phyloP scores from a whole-genome alignment of 2,797 vertebrate genomes.

The Ctenopoma kingsleyae region DNA sequence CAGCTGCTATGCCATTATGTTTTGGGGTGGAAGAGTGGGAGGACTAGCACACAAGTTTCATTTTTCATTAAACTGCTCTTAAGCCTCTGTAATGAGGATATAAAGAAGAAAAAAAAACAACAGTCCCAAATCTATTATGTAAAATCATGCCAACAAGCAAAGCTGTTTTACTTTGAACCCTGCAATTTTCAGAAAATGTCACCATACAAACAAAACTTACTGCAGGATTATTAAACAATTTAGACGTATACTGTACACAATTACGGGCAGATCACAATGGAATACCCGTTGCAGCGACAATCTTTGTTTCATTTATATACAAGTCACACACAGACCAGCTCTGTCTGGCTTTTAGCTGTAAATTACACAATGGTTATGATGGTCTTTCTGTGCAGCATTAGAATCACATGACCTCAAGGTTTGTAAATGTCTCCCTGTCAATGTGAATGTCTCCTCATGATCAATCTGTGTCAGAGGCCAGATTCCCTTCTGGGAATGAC shows the following conservation, averaged over 20 bases:
- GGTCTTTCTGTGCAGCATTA: neutral
- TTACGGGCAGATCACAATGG: constrained; percentile 12
- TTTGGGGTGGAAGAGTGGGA: constrained; percentile 25
- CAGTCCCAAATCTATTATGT: constrained; percentile 54
- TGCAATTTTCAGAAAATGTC: constrained; percentile 9
- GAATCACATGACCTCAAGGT: constrained; percentile 24
- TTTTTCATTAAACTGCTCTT: constrained; percentile 67
- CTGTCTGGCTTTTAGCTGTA: neutral
- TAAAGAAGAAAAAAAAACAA: constrained; percentile 7
- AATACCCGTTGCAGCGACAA: neutral
- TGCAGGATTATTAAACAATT: constrained; percentile 6
- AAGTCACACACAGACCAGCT: neutral
- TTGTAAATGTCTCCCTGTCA: constrained; percentile 3
- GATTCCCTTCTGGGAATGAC: neutral
- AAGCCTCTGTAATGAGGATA: constrained; percentile 68
- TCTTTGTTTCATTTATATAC: constrained; percentile 14
- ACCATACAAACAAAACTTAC: neutral
- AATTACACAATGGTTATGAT: constrained; percentile 15
- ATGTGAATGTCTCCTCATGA: constrained; percentile 31
- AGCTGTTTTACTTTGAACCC: constrained; percentile 25
- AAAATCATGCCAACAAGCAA: constrained; percentile 33
- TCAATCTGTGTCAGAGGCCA: neutral
- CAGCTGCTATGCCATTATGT: constrained; percentile 63
- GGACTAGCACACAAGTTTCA: constrained; percentile 20
- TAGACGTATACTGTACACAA: neutral